phyloP scores from a whole-genome alignment of 2,888 invertebrate genomes.

The Lumbricus terrestris region DNA sequence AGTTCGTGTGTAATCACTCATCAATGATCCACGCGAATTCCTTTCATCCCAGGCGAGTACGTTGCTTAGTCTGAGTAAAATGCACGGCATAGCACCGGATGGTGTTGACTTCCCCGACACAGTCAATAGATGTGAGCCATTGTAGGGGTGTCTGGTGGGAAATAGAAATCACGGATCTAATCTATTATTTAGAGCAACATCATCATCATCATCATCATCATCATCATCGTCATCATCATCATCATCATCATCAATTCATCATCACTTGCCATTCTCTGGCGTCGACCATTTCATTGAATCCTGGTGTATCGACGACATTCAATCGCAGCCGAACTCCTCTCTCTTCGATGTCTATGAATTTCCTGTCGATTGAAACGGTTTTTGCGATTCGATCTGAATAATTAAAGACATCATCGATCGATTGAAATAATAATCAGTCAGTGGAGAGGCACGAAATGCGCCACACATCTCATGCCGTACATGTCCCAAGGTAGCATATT shows the following conservation, averaged over 20 bases:
- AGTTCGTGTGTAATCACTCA: background rate
- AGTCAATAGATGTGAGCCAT: background rate
- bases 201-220: too few species aligned
- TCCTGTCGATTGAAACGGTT: slow-evolving; percentile 89
- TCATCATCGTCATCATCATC: too few species aligned
- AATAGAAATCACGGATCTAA: background rate
- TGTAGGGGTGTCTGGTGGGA: background rate
- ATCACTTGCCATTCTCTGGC: slow-evolving; percentile 54
- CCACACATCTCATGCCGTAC: background rate
- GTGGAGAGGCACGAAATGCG: background rate
- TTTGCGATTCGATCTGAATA: slow-evolving; percentile 75
- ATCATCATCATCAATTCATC: too few species aligned
- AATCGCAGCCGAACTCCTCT: slow-evolving; percentile 57
- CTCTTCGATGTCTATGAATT: slow-evolving; percentile 67
- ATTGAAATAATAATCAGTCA: background rate
- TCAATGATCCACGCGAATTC: background rate
- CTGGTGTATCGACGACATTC: slow-evolving; percentile 58
- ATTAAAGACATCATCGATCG: background rate
- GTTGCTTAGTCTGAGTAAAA: background rate
- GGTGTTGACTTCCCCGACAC: background rate
- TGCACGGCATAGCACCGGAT: background rate
- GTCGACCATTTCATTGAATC: slow-evolving; percentile 58
- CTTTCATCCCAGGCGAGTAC: background rate
- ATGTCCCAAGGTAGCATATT: background rate
- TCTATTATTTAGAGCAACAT: background rate